phyloP scores from a whole-genome alignment of 2,113 vertebrate species.

The Motacilla alba region DNA sequence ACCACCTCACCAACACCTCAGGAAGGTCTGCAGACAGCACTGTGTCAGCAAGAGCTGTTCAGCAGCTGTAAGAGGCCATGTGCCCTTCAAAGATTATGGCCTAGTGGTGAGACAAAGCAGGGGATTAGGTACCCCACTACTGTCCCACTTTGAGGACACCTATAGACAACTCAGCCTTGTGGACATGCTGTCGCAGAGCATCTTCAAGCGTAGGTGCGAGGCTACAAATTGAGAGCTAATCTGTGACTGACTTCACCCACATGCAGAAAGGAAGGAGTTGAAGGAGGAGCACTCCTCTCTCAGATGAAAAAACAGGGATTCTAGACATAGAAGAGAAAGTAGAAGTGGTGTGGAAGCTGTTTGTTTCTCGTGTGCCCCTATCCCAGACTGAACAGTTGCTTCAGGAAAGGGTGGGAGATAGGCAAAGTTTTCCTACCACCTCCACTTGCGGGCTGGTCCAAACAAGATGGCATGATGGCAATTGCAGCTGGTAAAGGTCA shows the following conservation, averaged over 20 bases:
- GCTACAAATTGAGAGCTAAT: background rate
- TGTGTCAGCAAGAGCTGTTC: background rate
- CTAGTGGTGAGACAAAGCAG: background rate
- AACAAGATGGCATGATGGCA: background rate
- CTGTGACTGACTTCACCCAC: background rate
- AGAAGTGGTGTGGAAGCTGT: background rate
- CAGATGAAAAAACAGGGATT: background rate
- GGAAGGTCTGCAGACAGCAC: background rate
- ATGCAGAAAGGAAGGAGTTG: background rate
- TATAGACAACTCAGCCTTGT: background rate
- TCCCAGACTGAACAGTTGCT: background rate
- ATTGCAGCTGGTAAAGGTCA: slow-evolving; percentile 48
- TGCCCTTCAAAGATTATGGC: background rate
- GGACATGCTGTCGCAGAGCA: background rate
- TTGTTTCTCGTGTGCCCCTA: fast-evolving
- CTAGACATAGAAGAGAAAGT: background rate
- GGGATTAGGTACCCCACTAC: background rate
- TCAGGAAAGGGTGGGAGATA: background rate
- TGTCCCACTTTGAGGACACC: background rate
- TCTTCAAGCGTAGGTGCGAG: background rate
- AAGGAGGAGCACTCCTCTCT: background rate
- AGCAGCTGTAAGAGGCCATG: background rate
- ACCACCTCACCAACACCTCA: background rate
- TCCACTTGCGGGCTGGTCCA: background rate
- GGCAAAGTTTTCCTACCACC: background rate